Evolutionary conservation across 2,888 invertebrate species (phyloP), one percentile per base, ranked within the genome.

Genomic region (Chorisops tibialis): DNA sequence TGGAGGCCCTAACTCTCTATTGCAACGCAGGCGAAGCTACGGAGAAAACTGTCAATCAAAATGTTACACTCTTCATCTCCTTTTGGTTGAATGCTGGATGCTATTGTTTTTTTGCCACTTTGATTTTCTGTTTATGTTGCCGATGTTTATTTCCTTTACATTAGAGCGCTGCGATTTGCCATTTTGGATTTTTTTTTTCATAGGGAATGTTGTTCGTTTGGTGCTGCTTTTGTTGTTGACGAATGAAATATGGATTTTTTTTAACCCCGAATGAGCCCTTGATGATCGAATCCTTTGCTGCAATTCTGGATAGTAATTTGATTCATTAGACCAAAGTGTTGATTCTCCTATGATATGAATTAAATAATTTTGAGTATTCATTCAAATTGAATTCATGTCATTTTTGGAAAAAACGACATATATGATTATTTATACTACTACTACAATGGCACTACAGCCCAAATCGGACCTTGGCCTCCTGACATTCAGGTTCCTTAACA

Each of bases 21-120:
- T 59, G 59, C 59, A 59, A 59, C 59, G 47, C 61, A 43, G 60
- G 61, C 61, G 54, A 56, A 65, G 56, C 43, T 50, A 47, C 61
- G 22, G 35, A 63, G 62, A 50, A 22, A 62, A 61, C 66, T 66
- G 66, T 64, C 66, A 66, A 66, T 66, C 66, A 66, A 66, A 64
- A 59, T 61, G 59, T 62, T 63, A 64, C 56, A 64, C 61, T 64
- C 63, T 62, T 65, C 65, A 66, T 66, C 63, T 66, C 59, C 58
- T 62, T 63, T 59, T 30, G 30, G 30, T 30, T 30, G 30, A 9
- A 30, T 38, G 43, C 16, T 41, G 50, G 37, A 7, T 18, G 19
- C 39, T 50, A 50, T 51, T 61, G 38, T 18, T 38, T 48, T 45
- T 52, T 11, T 59, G 3, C 37, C 22, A 35, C 14, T 45, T 58